Evolutionary conservation across 2,888 invertebrate species (phyloP).

Genomic region (Caprella mutica): DNA sequence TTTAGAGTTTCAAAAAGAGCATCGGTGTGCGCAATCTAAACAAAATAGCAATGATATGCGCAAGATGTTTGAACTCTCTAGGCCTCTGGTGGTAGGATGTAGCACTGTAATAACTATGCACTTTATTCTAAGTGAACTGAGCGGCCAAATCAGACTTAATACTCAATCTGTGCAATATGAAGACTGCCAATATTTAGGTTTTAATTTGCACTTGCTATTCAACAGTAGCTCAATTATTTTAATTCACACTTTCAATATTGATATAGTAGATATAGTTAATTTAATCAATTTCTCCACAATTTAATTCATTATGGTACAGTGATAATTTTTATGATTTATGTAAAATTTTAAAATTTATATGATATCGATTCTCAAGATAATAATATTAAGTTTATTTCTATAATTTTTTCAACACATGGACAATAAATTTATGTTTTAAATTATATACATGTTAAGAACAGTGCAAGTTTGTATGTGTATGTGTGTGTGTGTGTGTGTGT

Average conservation of each 20-base stretch:
- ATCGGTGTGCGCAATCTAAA: background rate
- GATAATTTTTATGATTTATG: conserved; percentile 3
- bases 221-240: background rate
- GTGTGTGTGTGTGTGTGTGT: conserved; percentile 3
- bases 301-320: background rate
- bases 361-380: conserved; percentile 3
- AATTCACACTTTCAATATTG: background rate
- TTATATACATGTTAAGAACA: conserved; percentile 6
- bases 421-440: background rate
- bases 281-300: background rate
- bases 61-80: no score
- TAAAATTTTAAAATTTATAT: conserved; percentile 1
- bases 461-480: conserved; percentile 7
- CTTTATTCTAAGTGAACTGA: no score
- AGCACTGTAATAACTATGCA: no score
- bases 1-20: background rate
- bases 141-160: no score
- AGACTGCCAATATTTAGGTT: background rate
- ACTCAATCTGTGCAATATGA: no score
- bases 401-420: background rate
- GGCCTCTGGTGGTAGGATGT: no score
- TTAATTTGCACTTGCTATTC: background rate
- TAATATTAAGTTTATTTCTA: conserved; percentile 8
- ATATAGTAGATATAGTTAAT: background rate
- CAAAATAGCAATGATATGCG: background rate